Evolutionary conservation across 2,797 vertebrate species (phyloP).

Genomic region (Ptychadena robeensis): DNA sequence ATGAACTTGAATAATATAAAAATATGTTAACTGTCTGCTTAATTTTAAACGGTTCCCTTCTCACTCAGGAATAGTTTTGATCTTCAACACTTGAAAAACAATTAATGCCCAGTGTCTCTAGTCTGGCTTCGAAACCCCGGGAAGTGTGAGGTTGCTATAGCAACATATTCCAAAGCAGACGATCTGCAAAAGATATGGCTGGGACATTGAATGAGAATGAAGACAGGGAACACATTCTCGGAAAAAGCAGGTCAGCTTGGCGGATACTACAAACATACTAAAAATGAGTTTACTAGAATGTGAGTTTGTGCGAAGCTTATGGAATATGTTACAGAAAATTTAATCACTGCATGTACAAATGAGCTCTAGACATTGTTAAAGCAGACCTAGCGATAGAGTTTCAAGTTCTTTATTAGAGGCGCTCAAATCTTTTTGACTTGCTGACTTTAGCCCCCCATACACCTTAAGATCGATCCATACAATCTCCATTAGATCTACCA

Average conservation of each 20-base stretch:
- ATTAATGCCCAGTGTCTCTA: slow-evolving; percentile 29
- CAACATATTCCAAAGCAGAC: slow-evolving; percentile 33
- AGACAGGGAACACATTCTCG: slow-evolving; percentile 3
- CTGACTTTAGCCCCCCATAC: no score
- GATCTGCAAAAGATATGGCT: slow-evolving; percentile 19
- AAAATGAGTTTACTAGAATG: not conserved
- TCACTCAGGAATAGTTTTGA: slow-evolving; percentile 1
- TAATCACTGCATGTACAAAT: not conserved
- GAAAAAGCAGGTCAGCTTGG: not conserved
- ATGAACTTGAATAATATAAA: not conserved
- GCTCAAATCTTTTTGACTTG: no score
- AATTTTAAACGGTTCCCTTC: not conserved
- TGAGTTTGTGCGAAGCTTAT: not conserved
- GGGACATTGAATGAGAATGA: slow-evolving; percentile 13
- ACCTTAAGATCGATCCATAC: no score
- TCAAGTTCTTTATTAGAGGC: not conserved
- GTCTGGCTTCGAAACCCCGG: slow-evolving; percentile 36
- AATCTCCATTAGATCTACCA: no score
- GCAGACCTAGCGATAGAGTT: not conserved
- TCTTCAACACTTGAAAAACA: slow-evolving; percentile 22
- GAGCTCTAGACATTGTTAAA: not conserved
- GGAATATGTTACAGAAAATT: no score
- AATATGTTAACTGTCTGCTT: not conserved
- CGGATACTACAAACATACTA: not conserved
- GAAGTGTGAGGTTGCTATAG: slow-evolving; percentile 42